Evolutionary conservation across 2,113 vertebrate genomes (phyloP), one percentile per base, ranked within the genome.

Genomic region (Pollimyrus isidori): DNA sequence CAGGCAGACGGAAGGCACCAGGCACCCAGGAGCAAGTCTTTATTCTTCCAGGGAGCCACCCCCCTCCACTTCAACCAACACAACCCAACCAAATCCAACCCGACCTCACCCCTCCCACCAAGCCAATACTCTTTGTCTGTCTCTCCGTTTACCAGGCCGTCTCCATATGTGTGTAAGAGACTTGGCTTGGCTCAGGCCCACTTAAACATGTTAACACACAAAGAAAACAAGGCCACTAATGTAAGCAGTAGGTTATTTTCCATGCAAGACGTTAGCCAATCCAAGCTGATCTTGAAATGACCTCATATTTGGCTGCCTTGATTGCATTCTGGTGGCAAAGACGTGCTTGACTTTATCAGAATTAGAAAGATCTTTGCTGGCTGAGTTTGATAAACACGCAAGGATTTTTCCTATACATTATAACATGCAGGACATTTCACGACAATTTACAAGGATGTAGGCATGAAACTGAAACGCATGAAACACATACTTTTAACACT

Each of bases 51-150:
- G 15, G 39, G 17, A 21, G 19, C 86, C 73, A 73, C 86, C 73
- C 48, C 35, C 49, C 69, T 94, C 94, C 94, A 95, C 92, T 94
- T 93, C 95, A 94, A 94, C 93, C 94, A 92, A 94, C 94, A 94
- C 94, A 94, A 94, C 93, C 93, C 94, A 94, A 93, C 94, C 93
- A 93, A 93, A 93, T 49, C 88, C 69, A 19, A 88, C 91, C 90
- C 90, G 92, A 30, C 92, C 92, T 93, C 94, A 92, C 21, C 58
- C 62, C 65, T 35, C 80, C 91, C 89, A 87, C 87, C 89, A 35
- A 30, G 89, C 88, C 65, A 15, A 15, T 13, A 90, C 26, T 91
- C 87, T 69, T 89, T 52, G 82, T 69, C 50, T 48, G 46, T 7
- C 42, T 19, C 30, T 48, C 85, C 9, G 7, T 15, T 49, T 46